Percentiles rank a stretch among this genome's conserved stretches.
phyloP scores from a whole-genome alignment of 2,113 vertebrate genomes.

The Uria aalge region DNA sequence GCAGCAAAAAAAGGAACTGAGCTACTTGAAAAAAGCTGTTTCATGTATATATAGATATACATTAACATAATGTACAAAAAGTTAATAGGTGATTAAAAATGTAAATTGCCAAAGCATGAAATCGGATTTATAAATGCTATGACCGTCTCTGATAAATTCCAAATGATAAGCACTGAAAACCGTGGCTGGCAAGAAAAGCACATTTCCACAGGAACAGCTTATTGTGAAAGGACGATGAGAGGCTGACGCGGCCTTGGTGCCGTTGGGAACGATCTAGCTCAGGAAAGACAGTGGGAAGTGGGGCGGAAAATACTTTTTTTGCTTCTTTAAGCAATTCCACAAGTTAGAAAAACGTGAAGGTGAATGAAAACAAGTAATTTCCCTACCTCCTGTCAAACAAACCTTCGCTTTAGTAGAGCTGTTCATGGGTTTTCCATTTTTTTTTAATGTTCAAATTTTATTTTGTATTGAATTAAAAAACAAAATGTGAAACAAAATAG shows the following conservation, averaged over 20 bases:
- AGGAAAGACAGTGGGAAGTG: not conserved
- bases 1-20: not conserved
- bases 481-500: not conserved
- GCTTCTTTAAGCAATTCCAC: not conserved
- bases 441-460: not conserved
- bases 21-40: not conserved
- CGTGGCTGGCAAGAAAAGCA: not conserved
- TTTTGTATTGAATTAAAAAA: not conserved
- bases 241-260: not conserved
- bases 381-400: not conserved
- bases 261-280: not conserved
- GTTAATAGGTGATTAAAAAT: not conserved
- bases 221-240: not conserved
- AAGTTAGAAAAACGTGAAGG: not conserved
- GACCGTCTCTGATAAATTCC: not conserved
- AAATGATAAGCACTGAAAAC: not conserved
- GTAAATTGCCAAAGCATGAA: not conserved
- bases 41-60: not conserved
- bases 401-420: not conserved
- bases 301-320: not conserved
- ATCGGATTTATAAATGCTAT: not conserved
- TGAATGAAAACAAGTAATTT: not conserved
- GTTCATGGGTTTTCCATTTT: not conserved
- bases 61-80: not conserved
- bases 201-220: no score